Base-by-base conservation (phyloP, 2,797 vertebrate species). In the Syngnathus acus region DNA sequence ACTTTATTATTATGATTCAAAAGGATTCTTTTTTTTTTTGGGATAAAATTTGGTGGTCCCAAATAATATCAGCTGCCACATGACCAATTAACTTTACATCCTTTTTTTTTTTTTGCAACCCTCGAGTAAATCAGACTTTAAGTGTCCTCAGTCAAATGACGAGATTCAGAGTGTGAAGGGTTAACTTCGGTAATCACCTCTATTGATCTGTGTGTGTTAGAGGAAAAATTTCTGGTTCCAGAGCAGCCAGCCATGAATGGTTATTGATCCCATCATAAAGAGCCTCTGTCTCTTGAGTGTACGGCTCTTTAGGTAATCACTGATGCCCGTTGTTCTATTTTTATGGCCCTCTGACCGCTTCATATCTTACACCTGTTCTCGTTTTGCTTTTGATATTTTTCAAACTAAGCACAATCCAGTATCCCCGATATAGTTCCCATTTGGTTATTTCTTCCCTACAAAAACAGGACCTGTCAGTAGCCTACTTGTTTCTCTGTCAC, bases 251-350 rank as follows among this genome's bases (percentile, higher is more conserved):
- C 71, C 80, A 82, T 84, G 86, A 85, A 84, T 82, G 79, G 73
- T 73, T 84, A 89, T 89, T 78, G 87, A 90, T 87, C 77, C 71
- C 65, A 81, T 86, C 85, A 87, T 83, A 83, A 86, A 87, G 81
- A 81, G 65, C 45, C 38, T 45, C 74, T 77, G 81, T 83, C 82
- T 86, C 75, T 72, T 45, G 70, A 78, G 75, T 78, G 77, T 65
- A 60, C 69, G 68, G 72, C 77, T 83, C 77, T 87, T 87, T 85
- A 82, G 78, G 79, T 82, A 83, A 86, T 82, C 82, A 84, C 78
- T 67, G 74, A 74, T 74, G 72, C 76, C 74, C 73, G 68, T 67
- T 69, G 66, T 60, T 69, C 51, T 43, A 7, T 53, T 40, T 40
- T 57, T 65, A 45, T 26, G 42, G 40, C 60, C 60, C 6, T 62